phyloP scores from a whole-genome alignment of 2,113 vertebrate genomes.

The Sinocyclocheilus rhinocerous region DNA sequence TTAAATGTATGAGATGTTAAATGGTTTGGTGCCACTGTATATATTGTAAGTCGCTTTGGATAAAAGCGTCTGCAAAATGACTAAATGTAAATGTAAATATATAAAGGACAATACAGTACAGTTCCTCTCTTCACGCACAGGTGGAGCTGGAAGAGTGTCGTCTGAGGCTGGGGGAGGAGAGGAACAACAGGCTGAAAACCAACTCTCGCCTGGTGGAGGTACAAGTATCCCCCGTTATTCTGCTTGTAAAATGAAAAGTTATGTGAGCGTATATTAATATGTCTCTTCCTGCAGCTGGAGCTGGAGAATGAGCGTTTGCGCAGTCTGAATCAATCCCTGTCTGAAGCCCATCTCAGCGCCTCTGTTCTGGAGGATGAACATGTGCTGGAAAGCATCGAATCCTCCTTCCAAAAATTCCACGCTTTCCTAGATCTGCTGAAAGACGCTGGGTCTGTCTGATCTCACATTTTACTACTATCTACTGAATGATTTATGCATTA shows the following conservation, averaged over 20 bases:
- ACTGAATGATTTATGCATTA: neutral
- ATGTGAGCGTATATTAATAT: neutral
- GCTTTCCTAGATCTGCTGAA: conserved; percentile 95
- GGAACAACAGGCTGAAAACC: conserved; percentile 80
- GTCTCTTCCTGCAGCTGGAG: conserved; percentile 77
- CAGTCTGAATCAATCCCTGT: conserved; percentile 82
- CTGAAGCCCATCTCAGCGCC: conserved; percentile 71
- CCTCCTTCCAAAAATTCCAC: conserved; percentile 92
- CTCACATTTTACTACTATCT: neutral
- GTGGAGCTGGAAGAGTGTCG: conserved; percentile 84
- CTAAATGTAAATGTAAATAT: no score
- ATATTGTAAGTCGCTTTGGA: no score
- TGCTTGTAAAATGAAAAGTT: neutral
- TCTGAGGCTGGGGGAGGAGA: conserved; percentile 82
- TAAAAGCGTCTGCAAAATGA: no score
- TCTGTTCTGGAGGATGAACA: conserved; percentile 87
- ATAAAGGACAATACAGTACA: neutral
- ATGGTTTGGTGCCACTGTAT: neutral
- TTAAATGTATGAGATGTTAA: neutral
- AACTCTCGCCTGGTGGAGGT: conserved; percentile 86
- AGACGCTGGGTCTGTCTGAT: conserved; percentile 86
- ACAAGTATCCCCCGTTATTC: neutral
- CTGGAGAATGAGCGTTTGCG: conserved; percentile 83
- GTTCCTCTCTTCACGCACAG: conserved; percentile 68
- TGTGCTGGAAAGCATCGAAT: conserved; percentile 90